Conservation (phyloP, 2,113 vertebrate genomes). For the Cryptomyrus ogoouensis region DNA sequence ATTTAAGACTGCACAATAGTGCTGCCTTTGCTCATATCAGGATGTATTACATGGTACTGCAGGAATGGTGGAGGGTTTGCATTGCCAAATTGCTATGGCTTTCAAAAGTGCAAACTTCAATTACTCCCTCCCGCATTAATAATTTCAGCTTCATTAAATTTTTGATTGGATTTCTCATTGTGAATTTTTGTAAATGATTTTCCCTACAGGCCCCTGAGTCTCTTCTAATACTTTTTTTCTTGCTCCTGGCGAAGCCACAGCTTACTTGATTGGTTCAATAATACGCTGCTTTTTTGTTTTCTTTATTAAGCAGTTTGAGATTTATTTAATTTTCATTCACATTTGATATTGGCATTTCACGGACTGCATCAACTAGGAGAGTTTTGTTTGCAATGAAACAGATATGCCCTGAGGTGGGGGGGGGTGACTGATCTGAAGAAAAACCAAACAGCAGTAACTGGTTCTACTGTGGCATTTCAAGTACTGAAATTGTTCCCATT, state of each 20-base stretch:
- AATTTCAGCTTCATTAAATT: slow-evolving; percentile 49
- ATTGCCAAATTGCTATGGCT: slow-evolving; percentile 24
- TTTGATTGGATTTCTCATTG: slow-evolving; percentile 51
- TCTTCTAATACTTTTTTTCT: slow-evolving; percentile 5
- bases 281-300: background rate
- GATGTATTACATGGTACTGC: slow-evolving; percentile 23
- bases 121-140: slow-evolving; percentile 45
- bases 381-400: background rate
- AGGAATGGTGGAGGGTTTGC: slow-evolving; percentile 14
- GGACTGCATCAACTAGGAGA: background rate
- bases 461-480: background rate
- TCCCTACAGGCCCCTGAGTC: background rate
- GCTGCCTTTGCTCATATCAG: slow-evolving; percentile 24
- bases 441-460: background rate
- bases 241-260: slow-evolving; percentile 17
- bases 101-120: slow-evolving; percentile 38
- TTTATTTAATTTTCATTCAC: background rate
- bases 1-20: slow-evolving; percentile 23
- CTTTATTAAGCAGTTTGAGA: slow-evolving; percentile 1
- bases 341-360: background rate
- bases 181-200: slow-evolving; percentile 38
- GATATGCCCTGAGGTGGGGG: background rate
- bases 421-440: too few relatives aligned
- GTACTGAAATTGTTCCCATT: background rate
- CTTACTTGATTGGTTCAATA: slow-evolving; percentile 8